Percentiles rank a stretch among this genome's conserved stretches.
Evolutionary conservation across 2,113 vertebrate species (phyloP).

Genomic region (Odontophorus gujanensis): DNA sequence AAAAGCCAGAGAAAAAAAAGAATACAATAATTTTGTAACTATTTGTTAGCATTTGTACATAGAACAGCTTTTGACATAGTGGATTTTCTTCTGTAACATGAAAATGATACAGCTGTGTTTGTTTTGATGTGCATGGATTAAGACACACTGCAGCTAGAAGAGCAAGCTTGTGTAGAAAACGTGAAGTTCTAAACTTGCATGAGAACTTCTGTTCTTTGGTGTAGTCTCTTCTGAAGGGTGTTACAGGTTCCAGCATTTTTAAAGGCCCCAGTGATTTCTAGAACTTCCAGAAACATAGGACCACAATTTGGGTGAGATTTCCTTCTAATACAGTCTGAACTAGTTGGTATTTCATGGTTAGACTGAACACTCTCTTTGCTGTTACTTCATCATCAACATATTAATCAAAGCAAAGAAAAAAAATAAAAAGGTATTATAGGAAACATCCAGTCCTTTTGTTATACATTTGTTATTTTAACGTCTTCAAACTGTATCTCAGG

Average conservation of each 20-base stretch:
- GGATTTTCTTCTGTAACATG: not conserved
- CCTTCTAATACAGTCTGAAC: not conserved
- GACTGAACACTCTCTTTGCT: not conserved
- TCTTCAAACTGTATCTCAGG: not conserved
- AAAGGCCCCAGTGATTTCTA: not conserved
- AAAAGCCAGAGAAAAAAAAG: not conserved
- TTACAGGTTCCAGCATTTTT: not conserved
- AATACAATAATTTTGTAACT: not conserved
- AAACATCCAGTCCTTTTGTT: not conserved
- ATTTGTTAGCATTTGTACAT: not conserved
- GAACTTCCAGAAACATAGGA: not conserved
- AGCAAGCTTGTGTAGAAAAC: not conserved
- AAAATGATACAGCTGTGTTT: not conserved
- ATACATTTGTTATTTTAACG: not conserved
- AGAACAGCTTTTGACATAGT: not conserved
- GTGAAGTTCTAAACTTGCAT: not conserved
- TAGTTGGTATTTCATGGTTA: not conserved
- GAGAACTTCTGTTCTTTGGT: not conserved
- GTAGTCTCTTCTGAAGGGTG: not conserved
- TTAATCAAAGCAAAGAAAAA: not conserved
- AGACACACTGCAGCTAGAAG: not conserved
- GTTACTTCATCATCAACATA: not conserved
- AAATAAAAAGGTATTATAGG: not conserved
- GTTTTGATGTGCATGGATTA: not conserved
- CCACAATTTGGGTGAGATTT: not conserved